Evolutionary conservation across 2,888 invertebrate genomes (phyloP), one percentile per base, ranked within the genome.

Genomic region (Tachina grossa): DNA sequence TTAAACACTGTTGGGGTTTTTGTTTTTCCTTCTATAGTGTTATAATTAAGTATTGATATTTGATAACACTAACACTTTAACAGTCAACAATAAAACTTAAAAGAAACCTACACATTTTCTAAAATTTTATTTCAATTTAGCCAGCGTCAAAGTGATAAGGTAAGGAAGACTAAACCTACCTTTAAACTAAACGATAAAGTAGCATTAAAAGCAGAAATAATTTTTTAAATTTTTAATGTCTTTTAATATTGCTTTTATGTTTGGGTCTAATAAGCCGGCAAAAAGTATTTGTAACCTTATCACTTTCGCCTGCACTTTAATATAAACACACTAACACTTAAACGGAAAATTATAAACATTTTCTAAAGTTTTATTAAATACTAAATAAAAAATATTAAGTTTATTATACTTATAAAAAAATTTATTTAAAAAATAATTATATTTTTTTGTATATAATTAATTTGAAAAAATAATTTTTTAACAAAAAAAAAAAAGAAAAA

Each of bases 371-470:
- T 65, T 65, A 72, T 63, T 72, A 74, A 31, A 76, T 55, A 61
- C 61, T 69, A 57, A 57, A 65, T 43, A 47, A 43, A 66, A 31
- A 71, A 63, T 22, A 57, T 57, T 63, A 57, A 76, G 65, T 77
- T 43, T 43, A 16, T 41, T 16, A 61, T 10, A 10, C 43, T 61
- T 16, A 61, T 45, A 74, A 55, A 81, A n/a, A 31, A 55, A 53
- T 55, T 75, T 69, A 63, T 65, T 77, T 19, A 77, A 22, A n/a
- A 63, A 69, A 51, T 51, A 61, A 53, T 59, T 61, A 61, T 43
- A 31, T 78, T 69, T 80, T 80, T 74, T 80, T 74, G 63, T 80
- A 74, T 72, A 66, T 74, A 74, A 55, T 71, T 66, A 69, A 77
- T 77, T 83, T 74, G n/a, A 16, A 39, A 3, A 39, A 53, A 53